A percentile compares a stretch with the other conserved stretches of the same genome.
Conservation (phyloP, 1,140 invertebrate species). For the Adoxophyes honmai region DNA sequence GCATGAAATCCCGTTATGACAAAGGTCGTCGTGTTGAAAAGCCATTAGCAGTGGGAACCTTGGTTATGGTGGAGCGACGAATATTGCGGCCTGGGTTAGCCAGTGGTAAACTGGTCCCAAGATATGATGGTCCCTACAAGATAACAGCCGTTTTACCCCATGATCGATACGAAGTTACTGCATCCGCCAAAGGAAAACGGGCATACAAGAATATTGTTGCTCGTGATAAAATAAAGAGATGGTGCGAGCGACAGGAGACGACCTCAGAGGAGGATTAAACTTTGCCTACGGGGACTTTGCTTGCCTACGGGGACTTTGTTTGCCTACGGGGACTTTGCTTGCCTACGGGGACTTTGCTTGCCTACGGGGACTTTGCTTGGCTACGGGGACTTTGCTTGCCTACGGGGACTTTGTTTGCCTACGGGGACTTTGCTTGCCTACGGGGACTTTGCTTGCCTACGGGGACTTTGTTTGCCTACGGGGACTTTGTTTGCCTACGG, state of each 20-base stretch:
- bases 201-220: constrained; percentile 13
- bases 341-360: too few species aligned
- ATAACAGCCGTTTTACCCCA: constrained; percentile 28
- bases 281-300: too few species aligned
- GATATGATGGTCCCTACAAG: constrained; percentile 16
- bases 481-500: too few species aligned
- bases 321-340: too few species aligned
- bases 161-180: constrained; percentile 31
- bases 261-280: not conserved
- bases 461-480: too few species aligned
- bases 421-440: too few species aligned
- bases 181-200: not conserved
- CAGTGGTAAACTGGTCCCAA: constrained; percentile 7
- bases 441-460: too few species aligned
- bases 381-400: too few species aligned
- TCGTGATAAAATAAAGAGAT: constrained; percentile 14
- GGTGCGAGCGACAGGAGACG: constrained; percentile 16
- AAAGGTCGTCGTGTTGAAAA: not conserved
- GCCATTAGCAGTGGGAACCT: not conserved
- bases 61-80: constrained; percentile 9
- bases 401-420: too few species aligned
- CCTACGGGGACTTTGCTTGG: too few species aligned
- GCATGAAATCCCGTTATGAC: constrained; percentile 3
- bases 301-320: too few species aligned
- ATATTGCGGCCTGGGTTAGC: not conserved